phyloP scores from a whole-genome alignment of 1,140 invertebrate genomes.

The Drosophila funebris region DNA sequence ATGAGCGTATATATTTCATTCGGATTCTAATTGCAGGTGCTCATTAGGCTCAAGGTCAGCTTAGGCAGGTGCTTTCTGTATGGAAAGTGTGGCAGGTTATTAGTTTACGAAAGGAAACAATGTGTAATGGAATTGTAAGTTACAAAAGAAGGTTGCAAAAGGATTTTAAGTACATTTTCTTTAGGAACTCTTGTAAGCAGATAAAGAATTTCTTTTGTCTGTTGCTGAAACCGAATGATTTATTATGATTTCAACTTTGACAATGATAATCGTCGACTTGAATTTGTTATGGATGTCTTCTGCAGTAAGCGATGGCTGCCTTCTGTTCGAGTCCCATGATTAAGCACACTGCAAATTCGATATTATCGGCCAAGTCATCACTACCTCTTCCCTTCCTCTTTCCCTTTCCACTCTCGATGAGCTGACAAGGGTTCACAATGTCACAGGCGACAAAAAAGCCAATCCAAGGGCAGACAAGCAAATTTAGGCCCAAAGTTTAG shows the following conservation, averaged over 20 bases:
- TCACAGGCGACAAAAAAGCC: constrained; percentile 41
- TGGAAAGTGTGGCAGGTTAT: background rate
- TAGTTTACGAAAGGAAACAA: background rate
- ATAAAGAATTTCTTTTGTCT: background rate
- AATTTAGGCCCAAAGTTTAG: constrained; percentile 39
- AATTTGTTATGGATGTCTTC: constrained; percentile 23
- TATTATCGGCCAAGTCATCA: constrained; percentile 39
- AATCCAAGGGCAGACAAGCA: constrained; percentile 32
- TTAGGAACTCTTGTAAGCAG: background rate
- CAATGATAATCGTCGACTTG: constrained; percentile 31
- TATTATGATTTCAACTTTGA: constrained; percentile 39
- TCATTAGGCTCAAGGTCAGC: constrained; percentile 18
- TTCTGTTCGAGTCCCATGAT: constrained; percentile 13
- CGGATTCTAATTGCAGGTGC: constrained; percentile 25
- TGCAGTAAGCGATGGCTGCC: background rate
- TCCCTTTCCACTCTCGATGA: background rate
- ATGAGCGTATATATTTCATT: constrained; percentile 9
- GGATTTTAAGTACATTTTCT: background rate
- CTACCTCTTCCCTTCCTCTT: too few species aligned
- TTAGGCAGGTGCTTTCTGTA: background rate
- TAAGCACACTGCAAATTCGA: constrained; percentile 36
- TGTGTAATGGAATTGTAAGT: background rate
- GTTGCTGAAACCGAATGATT: constrained; percentile 26
- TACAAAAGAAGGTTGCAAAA: background rate
- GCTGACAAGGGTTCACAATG: constrained; percentile 39